These are phyloP conservation scores for Tetraneura akinire DNA, from an alignment of 1,140 invertebrate species.

Conservation along the genomic window DNA sequence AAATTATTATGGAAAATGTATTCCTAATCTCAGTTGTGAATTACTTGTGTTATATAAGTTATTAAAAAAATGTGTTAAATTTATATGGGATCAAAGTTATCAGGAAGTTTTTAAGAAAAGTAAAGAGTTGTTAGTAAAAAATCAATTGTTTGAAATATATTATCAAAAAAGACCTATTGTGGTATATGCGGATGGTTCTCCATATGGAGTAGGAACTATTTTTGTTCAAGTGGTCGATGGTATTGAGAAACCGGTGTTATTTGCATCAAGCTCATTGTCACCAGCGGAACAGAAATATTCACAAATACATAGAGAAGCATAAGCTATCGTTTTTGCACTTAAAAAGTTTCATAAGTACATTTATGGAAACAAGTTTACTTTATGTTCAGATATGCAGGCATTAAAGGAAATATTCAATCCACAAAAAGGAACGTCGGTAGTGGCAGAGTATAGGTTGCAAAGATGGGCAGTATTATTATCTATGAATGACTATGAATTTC, in stretches of 20 bases:
- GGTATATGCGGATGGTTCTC: too few relatives aligned
- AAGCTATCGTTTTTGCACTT: conserved; percentile 61
- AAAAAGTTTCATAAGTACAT: conserved; percentile 62
- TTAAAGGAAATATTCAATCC: too few relatives aligned
- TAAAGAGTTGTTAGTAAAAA: conserved; percentile 52
- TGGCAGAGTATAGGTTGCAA: neutral
- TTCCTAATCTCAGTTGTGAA: too few relatives aligned
- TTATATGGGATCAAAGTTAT: conserved; percentile 52
- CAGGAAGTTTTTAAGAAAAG: conserved; percentile 56
- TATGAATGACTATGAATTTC: neutral
- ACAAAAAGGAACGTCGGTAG: too few relatives aligned
- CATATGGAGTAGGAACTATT: too few relatives aligned
- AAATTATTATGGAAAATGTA: too few relatives aligned
- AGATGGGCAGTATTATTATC: neutral
- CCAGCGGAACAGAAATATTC: conserved; percentile 61
- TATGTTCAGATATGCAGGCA: too few relatives aligned
- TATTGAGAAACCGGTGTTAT: conserved; percentile 61
- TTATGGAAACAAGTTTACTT: neutral
- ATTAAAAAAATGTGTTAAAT: conserved; percentile 54
- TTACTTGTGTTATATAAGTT: conserved; percentile 57
- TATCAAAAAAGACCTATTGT: too few relatives aligned
- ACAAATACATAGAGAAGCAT: conserved; percentile 63
- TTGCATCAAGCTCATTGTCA: conserved; percentile 60
- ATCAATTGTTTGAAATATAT: neutral
- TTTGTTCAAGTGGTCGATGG: too few relatives aligned